phyloP scores from a whole-genome alignment of 2,113 vertebrate species.

The Pycnonotus jocosus region DNA sequence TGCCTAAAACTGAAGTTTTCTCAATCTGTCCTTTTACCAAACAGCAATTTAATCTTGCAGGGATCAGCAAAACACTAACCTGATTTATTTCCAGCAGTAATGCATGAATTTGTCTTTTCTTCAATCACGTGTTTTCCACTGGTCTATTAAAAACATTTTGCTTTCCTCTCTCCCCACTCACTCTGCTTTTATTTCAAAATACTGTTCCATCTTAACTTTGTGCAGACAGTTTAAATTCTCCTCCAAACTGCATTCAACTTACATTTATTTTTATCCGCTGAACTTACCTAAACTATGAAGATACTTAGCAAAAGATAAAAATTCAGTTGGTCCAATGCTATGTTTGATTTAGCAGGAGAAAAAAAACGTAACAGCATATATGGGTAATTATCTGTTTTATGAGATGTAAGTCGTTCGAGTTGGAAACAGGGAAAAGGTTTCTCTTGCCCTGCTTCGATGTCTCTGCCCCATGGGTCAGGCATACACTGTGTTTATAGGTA shows the following conservation, averaged over 20 bases:
- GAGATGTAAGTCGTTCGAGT: rapidly evolving
- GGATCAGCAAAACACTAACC: not conserved
- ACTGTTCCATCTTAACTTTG: not conserved
- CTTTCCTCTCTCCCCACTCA: not conserved
- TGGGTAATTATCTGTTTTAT: not conserved
- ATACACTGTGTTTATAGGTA: not conserved
- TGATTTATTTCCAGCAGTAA: not conserved
- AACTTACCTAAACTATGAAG: not conserved
- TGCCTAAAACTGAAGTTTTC: not conserved
- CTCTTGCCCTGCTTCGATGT: not conserved
- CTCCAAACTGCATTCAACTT: not conserved
- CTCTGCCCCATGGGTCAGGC: not conserved
- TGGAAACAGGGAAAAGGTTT: not conserved
- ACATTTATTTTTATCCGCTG: not conserved
- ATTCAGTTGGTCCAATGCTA: rapidly evolving
- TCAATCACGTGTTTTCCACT: not conserved
- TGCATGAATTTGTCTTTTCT: not conserved
- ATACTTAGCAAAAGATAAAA: not conserved
- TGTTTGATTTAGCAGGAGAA: not conserved
- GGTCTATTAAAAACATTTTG: not conserved
- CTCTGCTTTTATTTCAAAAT: not conserved
- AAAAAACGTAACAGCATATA: not conserved
- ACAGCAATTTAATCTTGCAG: not conserved
- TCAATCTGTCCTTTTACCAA: not conserved
- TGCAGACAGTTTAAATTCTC: not conserved